Evolutionary conservation across 2,113 vertebrate genomes (phyloP).

Genomic region (Danionella cerebrum): DNA sequence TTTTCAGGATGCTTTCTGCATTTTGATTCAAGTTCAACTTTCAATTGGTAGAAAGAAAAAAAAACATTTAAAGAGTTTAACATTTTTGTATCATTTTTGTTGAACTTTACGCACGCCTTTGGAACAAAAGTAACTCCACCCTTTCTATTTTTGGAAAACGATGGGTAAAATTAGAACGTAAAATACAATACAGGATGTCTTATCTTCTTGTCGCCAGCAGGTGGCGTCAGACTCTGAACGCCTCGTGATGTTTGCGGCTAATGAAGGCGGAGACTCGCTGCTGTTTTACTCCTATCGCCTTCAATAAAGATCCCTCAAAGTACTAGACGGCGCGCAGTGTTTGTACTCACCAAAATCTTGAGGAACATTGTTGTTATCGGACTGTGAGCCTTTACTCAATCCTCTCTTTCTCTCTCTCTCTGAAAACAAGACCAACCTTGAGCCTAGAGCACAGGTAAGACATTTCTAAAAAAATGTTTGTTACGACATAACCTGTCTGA

Average conservation of each 20-base stretch:
- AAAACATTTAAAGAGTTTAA: no score
- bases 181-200: no score
- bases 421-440: background rate
- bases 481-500: background rate
- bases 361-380: background rate
- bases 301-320: slow-evolving; percentile 3
- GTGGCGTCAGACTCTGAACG: background rate
- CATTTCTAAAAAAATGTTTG: background rate
- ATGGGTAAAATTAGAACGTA: no score
- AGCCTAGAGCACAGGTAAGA: slow-evolving; percentile 1
- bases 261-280: slow-evolving; percentile 20
- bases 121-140: no score
- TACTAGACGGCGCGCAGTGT: background rate
- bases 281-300: background rate
- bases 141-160: no score
- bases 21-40: no score
- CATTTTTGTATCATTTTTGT: no score
- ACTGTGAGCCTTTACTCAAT: background rate
- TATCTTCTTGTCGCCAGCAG: background rate
- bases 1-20: no score
- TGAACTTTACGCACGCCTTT: no score
- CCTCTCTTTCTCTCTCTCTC: background rate
- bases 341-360: background rate
- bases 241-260: background rate
- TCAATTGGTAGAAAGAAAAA: no score